A percentile compares a stretch with the other conserved stretches of the same genome.
Conservation (phyloP, 2,113 vertebrate species). For the Puntigrus tetrazona region DNA sequence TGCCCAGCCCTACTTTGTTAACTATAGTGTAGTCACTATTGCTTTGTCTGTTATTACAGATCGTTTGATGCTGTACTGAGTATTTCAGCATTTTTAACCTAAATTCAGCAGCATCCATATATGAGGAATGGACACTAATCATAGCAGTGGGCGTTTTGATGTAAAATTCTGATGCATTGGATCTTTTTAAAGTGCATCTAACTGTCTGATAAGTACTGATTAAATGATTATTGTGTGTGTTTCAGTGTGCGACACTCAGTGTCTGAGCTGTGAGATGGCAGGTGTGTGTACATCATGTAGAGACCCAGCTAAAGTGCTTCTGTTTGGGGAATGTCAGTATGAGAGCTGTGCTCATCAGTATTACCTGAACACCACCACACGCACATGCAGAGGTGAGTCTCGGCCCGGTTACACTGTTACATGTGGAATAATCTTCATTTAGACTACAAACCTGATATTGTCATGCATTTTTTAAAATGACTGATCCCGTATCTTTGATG, state of each 20-base stretch:
- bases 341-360: conserved; percentile 90
- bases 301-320: conserved; percentile 84
- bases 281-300: conserved; percentile 82
- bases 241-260: conserved; percentile 82
- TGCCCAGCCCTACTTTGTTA: too few species aligned
- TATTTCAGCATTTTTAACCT: too few species aligned
- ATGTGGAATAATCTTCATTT: not conserved
- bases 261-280: conserved; percentile 79
- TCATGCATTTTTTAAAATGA: not conserved
- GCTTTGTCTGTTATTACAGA: too few species aligned
- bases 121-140: too few species aligned
- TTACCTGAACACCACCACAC: conserved; percentile 84
- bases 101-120: too few species aligned
- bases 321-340: conserved; percentile 90
- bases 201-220: not conserved
- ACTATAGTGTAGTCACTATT: too few species aligned
- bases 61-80: too few species aligned
- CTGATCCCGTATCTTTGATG: not conserved
- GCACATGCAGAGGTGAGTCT: conserved; percentile 84
- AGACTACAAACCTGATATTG: not conserved
- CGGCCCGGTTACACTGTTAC: too few species aligned
- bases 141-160: too few species aligned
- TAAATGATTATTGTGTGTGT: conserved; percentile 23
- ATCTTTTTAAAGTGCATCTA: not conserved
- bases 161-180: too few species aligned